phyloP scores from a whole-genome alignment of 1,140 invertebrate species.

The Meloidogyne floridensis region DNA sequence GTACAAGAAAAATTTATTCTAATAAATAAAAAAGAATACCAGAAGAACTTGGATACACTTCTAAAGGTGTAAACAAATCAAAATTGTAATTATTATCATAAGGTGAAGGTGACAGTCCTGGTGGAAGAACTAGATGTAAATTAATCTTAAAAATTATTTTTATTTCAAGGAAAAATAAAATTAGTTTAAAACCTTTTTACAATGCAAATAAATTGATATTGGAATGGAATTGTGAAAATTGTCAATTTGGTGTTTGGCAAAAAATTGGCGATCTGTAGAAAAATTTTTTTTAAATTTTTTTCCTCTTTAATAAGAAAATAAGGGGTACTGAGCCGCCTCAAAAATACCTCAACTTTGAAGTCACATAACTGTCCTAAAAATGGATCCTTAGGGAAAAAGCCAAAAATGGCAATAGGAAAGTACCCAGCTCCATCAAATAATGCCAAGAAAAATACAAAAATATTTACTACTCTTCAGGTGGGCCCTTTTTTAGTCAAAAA shows the following conservation, averaged over 20 bases:
- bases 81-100: slow-evolving; percentile 31
- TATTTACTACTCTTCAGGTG: too few species aligned
- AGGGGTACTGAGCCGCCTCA: too few species aligned
- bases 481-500: too few species aligned
- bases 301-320: too few species aligned
- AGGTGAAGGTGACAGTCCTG: slow-evolving; percentile 30
- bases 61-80: neutral
- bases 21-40: neutral
- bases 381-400: too few species aligned
- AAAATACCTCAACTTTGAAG: too few species aligned
- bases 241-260: slow-evolving; percentile 19
- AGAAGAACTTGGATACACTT: neutral
- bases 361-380: too few species aligned
- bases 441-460: too few species aligned
- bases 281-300: neutral
- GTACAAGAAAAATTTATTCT: too few species aligned
- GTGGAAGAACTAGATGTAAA: slow-evolving; percentile 31
- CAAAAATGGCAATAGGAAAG: neutral
- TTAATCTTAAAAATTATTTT: slow-evolving; percentile 24
- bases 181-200: slow-evolving; percentile 27
- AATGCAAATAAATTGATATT: slow-evolving; percentile 26
- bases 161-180: neutral
- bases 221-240: slow-evolving; percentile 9
- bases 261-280: slow-evolving; percentile 28
- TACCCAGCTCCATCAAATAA: too few species aligned